Base-by-base conservation (phyloP, 2,113 vertebrate species). In the Kryptolebias marmoratus region DNA sequence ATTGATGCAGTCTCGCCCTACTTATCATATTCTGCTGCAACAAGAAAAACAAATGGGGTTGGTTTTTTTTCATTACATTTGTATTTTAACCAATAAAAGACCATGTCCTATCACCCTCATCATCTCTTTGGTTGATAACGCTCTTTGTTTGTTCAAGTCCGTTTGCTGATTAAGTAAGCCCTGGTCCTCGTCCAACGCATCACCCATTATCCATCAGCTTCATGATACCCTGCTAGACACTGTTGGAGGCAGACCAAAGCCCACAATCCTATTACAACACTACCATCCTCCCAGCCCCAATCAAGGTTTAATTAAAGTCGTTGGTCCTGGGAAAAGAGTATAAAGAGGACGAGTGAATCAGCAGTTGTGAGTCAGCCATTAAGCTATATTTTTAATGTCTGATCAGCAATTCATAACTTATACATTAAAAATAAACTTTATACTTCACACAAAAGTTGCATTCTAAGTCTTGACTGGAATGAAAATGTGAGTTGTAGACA, bases 301-400 rank as follows among this genome's bases (percentile, higher is more conserved):
- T 90, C 86, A 71, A 1, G 55, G 49, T 89, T 88, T 91, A 90
- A 90, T 92, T 90, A 91, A 89, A 92, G 83, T 63, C 66, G 77
- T 84, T 79, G 61, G 79, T 84, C 84, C 71, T 79, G 74, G 77
- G 73, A 86, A 69, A 49, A 57, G 67, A 69, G 71, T 82, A 78
- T 77, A 86, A 82, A 65, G 73, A 81, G 69, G 80, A 85, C 73
- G 72, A 83, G 52, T 64, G 77, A 87, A 89, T 87, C 80, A 75
- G 78, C 77, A 55, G 75, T 62, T 66, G 63, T 59, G 79, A 68
- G 63, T 70, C 65, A 16, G 64, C 68, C 80, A 71, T 60, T 84
- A 76, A 79, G 77, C 70, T 73, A 4, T 1, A 22, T 42, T 52
- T 76, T 70, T 58, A 22, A 52, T 77, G 65, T 63, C 67, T 67